A percentile compares a stretch with the other conserved stretches of the same genome.
These are phyloP conservation scores for Drosophila macrospina DNA, from an alignment of 2,888 invertebrate genomes.

Conservation along the genomic window DNA sequence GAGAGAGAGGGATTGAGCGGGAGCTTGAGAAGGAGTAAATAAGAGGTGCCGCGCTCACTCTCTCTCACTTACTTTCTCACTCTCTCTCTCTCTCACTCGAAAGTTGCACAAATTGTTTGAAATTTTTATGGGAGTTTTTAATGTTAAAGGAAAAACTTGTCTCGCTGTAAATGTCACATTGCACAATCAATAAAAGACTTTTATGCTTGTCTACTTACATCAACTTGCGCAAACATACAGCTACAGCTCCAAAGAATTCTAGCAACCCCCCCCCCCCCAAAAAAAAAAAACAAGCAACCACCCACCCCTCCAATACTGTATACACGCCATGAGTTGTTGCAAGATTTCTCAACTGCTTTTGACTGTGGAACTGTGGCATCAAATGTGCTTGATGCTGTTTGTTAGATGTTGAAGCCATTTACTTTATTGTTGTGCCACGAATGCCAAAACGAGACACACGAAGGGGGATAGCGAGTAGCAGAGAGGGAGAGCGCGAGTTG, in stretches of 20 bases:
- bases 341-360: constrained; percentile 22
- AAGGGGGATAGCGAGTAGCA: no score
- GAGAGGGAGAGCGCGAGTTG: not conserved
- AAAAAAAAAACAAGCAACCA: not conserved
- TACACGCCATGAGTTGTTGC: not conserved
- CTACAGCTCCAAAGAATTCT: not conserved
- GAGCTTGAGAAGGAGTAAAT: not conserved
- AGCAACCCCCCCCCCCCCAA: not conserved
- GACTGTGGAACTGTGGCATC: constrained; percentile 39
- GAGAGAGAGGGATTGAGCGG: no score
- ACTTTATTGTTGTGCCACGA: constrained; percentile 42
- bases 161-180: constrained; percentile 43
- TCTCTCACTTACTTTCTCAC: no score
- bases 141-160: constrained; percentile 3
- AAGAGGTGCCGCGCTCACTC: no score
- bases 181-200: constrained; percentile 57
- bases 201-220: constrained; percentile 31
- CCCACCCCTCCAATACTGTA: not conserved
- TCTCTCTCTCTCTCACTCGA: no score
- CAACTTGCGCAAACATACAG: constrained; percentile 19
- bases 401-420: constrained; percentile 37
- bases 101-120: constrained; percentile 7
- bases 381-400: constrained; percentile 38
- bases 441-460: not conserved
- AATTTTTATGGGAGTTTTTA: constrained; percentile 8